Base-by-base conservation (phyloP, 2,797 vertebrate genomes). In the Tokudaia muenninki region DNA sequence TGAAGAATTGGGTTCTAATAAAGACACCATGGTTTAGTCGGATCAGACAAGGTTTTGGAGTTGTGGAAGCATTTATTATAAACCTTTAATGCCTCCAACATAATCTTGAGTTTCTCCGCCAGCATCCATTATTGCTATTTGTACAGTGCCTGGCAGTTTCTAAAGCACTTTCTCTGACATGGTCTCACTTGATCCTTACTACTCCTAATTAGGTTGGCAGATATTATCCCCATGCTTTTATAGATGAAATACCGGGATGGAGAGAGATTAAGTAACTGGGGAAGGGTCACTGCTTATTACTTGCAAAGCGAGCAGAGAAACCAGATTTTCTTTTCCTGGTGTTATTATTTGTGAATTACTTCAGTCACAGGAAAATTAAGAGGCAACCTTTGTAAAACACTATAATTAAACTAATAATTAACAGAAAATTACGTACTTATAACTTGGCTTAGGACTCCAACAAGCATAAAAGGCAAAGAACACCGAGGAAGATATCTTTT, bases 171-270 rank as follows among this genome's bases (percentile, higher is more conserved):
- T 90, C 55, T 80, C 92, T 89, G 91, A 94, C 70, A 91, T 78
- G 86, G 95, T 70, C 91, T 97, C 79, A 84, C 92, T 94, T 94
- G 92, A 95, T 97, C 79, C 89, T 89, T 83, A 83, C 91, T 87
- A 67, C 26, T 92, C 87, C 92, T 96, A 96, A 97, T 95, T 89
- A 97, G 95, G 61, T 52, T 89, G 94, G 88, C 97, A 96, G 95
- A 87, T 65, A 75, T n/a, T 81, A 93, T 92, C 92, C 75, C 67
- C 88, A 88, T 52, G 47, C 86, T 83, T 84, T 91, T 78, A 80
- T 16, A 92, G 78, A 93, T 78, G 83, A 87, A 82, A 91, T 47
- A 55, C 78, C 29, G 70, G 82, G 78, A 83, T 1, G 14, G 37
- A 55, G 13, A 52, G 55, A 87, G 93, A 93, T 55, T 50, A 92